Evolutionary conservation across 2,797 vertebrate genomes (phyloP).

Genomic region (Thaleichthys pacificus): DNA sequence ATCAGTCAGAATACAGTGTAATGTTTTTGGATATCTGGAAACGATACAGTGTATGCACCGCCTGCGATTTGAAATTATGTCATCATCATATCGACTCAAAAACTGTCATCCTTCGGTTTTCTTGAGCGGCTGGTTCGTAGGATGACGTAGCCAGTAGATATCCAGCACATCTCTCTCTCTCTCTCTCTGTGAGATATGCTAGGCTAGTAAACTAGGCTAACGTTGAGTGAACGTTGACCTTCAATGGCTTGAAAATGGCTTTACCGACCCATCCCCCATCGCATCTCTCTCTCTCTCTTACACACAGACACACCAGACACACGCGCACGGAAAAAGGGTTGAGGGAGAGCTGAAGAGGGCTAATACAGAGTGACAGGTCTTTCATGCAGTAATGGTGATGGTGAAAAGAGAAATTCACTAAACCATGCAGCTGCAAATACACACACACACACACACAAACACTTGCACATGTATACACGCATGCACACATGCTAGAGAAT

Average conservation of each 20-base stretch:
- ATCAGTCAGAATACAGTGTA: conserved; percentile 42
- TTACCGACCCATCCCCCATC: conserved; percentile 36
- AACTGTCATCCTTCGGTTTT: neutral
- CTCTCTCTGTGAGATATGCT: neutral
- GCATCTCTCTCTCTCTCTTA: conserved; percentile 7
- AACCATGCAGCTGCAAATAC: conserved; percentile 52
- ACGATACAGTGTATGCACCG: conserved; percentile 10
- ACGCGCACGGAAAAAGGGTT: conserved; percentile 23
- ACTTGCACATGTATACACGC: conserved; percentile 14
- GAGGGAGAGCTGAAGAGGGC: conserved; percentile 61
- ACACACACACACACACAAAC: conserved; percentile 24
- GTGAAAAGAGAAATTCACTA: conserved; percentile 78
- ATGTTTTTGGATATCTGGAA: conserved; percentile 12
- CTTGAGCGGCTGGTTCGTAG: conserved; percentile 15
- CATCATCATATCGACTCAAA: conserved; percentile 13
- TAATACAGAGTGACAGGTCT: conserved; percentile 80
- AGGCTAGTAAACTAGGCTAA: conserved; percentile 19
- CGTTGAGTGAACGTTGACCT: conserved; percentile 68
- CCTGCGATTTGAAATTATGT: conserved; percentile 36
- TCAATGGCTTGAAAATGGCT: conserved; percentile 70
- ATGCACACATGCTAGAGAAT: conserved; percentile 7
- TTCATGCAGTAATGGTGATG: conserved; percentile 81
- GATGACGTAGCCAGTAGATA: neutral
- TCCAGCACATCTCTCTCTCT: conserved; percentile 7
- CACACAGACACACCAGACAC: conserved; percentile 20